phyloP scores from a whole-genome alignment of 2,888 invertebrate species.

The Drosophila acutilabella region DNA sequence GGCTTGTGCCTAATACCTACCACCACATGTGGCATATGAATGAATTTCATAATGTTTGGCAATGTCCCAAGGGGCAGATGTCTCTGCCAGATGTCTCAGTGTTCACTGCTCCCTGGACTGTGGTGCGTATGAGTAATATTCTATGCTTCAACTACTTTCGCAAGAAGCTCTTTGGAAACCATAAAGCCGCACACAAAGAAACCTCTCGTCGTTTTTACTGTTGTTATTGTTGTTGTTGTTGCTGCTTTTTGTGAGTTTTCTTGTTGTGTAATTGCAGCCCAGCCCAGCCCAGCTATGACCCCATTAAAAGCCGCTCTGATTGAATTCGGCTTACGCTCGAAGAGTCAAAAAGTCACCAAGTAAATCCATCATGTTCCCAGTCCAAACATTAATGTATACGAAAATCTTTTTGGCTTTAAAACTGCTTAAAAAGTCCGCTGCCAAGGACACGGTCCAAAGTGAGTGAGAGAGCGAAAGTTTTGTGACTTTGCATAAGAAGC shows the following conservation, averaged over 20 bases:
- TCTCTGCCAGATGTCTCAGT: neutral
- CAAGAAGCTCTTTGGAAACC: constrained; percentile 49
- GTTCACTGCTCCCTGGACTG: constrained; percentile 13
- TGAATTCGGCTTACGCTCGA: constrained; percentile 75
- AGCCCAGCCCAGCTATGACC: constrained; percentile 25
- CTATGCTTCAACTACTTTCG: constrained; percentile 53
- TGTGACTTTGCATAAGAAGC: constrained; percentile 58
- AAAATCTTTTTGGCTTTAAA: constrained; percentile 35
- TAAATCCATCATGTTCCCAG: constrained; percentile 63
- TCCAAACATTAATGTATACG: neutral
- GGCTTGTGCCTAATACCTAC: constrained; percentile 9
- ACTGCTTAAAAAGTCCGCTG: constrained; percentile 64
- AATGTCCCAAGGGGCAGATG: constrained; percentile 22
- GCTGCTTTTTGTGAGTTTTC: neutral
- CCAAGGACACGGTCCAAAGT: constrained; percentile 57
- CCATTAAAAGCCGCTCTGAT: constrained; percentile 65
- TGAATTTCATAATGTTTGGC: constrained; percentile 54
- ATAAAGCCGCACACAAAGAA: constrained; percentile 51
- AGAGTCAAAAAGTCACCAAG: constrained; percentile 56
- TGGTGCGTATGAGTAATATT: constrained; percentile 71
- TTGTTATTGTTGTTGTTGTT: neutral
- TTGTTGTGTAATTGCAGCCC: constrained; percentile 30
- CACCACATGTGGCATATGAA: constrained; percentile 2
- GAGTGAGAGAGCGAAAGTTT: constrained; percentile 3
- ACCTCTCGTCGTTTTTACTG: constrained; percentile 7